Evolutionary conservation across 2,888 invertebrate genomes (phyloP).

Genomic region (Drosophila borborema): DNA sequence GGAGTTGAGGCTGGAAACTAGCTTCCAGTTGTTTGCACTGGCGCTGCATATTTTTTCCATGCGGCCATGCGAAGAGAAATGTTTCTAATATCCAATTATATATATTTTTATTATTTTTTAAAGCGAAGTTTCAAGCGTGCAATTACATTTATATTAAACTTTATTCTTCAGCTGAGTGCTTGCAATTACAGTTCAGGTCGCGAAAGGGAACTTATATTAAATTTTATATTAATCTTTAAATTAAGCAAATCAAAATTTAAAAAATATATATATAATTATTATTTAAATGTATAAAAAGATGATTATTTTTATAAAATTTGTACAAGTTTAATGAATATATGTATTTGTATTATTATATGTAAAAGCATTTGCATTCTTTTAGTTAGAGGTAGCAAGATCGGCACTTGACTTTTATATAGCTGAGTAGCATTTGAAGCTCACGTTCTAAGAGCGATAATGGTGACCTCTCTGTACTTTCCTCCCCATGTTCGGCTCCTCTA

Average conservation of each 20-base stretch:
- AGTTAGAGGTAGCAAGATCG: too few relatives aligned
- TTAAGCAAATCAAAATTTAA: background rate
- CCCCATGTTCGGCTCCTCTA: too few relatives aligned
- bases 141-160: slow-evolving; percentile 33
- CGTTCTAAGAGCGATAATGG: too few relatives aligned
- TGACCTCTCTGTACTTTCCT: too few relatives aligned
- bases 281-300: too few relatives aligned
- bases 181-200: slow-evolving; percentile 19
- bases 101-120: background rate
- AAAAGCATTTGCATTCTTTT: too few relatives aligned
- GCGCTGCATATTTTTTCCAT: slow-evolving; percentile 56
- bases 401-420: too few relatives aligned
- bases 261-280: background rate
- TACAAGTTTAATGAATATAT: too few relatives aligned
- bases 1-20: slow-evolving; percentile 44
- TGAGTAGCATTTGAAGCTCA: too few relatives aligned
- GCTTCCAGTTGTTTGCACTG: slow-evolving; percentile 65
- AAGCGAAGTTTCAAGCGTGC: slow-evolving; percentile 25
- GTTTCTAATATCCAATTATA: slow-evolving; percentile 11
- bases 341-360: too few relatives aligned
- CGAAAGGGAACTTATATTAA: background rate
- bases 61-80: slow-evolving; percentile 15
- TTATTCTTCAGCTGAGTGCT: slow-evolving; percentile 2
- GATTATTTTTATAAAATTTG: too few relatives aligned
- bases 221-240: background rate